Conservation (phyloP, 2,113 vertebrate species). For the Aptenodytes forsteri region DNA sequence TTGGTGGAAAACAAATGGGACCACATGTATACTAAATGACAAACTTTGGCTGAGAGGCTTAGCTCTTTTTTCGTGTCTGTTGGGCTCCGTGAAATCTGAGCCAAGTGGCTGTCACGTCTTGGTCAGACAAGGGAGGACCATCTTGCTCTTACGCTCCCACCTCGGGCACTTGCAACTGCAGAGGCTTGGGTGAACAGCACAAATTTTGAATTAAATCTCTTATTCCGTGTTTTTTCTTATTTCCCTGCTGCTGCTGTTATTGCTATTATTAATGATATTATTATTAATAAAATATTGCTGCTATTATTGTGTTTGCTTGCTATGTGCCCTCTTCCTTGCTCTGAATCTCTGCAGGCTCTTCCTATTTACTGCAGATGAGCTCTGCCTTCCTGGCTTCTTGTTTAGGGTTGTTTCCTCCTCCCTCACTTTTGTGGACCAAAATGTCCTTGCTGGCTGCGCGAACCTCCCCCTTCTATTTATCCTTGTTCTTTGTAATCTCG, state of each 20-base stretch:
- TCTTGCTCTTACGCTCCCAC: neutral
- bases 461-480: conserved; percentile 21
- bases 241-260: neutral
- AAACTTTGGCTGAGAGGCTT: neutral
- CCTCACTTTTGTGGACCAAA: neutral
- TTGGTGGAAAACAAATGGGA: neutral
- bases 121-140: neutral
- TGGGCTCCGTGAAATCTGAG: neutral
- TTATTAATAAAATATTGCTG: neutral
- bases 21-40: neutral
- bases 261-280: neutral
- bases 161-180: neutral
- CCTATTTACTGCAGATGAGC: neutral
- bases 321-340: neutral
- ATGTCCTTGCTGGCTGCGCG: neutral
- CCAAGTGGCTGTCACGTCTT: neutral
- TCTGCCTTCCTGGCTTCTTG: neutral
- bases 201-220: neutral
- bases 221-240: neutral
- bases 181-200: neutral
- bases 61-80: neutral
- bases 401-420: conserved; percentile 12
- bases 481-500: neutral
- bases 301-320: neutral
- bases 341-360: neutral